Base-by-base conservation (phyloP, 2,888 invertebrate species). In the Tortrix viridana region DNA sequence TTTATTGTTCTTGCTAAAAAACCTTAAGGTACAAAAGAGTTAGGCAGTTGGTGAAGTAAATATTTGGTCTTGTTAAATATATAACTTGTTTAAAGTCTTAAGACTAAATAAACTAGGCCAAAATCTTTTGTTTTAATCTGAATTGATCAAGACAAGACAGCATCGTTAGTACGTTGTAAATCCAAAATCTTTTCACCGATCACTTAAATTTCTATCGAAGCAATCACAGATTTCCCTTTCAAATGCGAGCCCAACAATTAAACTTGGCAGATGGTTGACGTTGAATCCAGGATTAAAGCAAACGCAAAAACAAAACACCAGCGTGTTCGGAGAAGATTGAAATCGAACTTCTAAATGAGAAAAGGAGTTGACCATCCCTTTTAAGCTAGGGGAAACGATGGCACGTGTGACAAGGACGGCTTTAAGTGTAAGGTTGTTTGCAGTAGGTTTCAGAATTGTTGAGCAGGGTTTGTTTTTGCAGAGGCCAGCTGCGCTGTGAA, bases 401-500 rank as follows among this genome's bases (percentile, higher is more conserved):
- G 32, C 3, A 43, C n/a, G 43, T 20, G 16, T 26, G 50, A 58
- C 47, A 50, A 44, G 43, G 43, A 58, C 7, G 50, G 58, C 26
- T 20, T 16, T 16, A 26, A 58, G 58, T 50, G 49, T 50, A 23
- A 57, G 23, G 43, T 58, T 58, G 49, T 50, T 50, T 49, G 43
- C 43, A 18, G 58, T 54, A 49, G 38, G 47, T 41, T 47, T 16
- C 52, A 60, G 61, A 60, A 57, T 60, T 56, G 37, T 61, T 48
- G 38, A 41, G 49, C 18, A 16, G 41, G 37, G 68, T 69, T 66
- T 71, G 73, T 77, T 77, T 76, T 74, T 69, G 47, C 68, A 69
- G 68, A 20, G 22, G 72, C 76, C 83, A 79, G 78, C 79, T 82
- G 81, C 71, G 71, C 69, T 75, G 77, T 79, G 80, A 81, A 84